These are phyloP conservation scores for Pampusana beccarii DNA, from an alignment of 2,113 vertebrate species.

Conservation along the genomic window DNA sequence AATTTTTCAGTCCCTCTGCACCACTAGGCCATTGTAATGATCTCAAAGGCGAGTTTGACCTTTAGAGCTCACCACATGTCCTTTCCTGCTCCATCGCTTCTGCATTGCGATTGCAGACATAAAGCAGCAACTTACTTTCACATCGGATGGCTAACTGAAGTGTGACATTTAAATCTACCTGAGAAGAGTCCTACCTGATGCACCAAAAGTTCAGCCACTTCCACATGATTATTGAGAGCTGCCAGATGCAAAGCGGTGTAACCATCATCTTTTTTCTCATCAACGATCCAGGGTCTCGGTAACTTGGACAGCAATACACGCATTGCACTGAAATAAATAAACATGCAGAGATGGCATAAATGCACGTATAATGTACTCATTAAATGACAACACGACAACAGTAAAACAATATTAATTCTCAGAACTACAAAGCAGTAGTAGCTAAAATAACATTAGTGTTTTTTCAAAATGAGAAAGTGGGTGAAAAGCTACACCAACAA, in stretches of 20 bases:
- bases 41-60: neutral
- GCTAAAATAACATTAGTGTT: neutral
- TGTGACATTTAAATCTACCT: neutral
- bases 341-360: neutral
- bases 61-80: neutral
- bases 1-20: neutral
- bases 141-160: neutral
- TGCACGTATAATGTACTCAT: neutral
- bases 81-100: neutral
- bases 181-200: constrained; percentile 88
- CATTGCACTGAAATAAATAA: constrained; percentile 90
- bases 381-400: neutral
- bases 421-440: neutral
- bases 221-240: constrained; percentile 98
- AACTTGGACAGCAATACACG: constrained; percentile 95
- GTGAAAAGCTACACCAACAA: neutral
- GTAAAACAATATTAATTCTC: neutral
- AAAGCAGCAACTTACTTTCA: neutral
- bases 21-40: neutral
- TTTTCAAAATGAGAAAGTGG: neutral
- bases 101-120: neutral
- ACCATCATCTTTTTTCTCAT: constrained; percentile 98
- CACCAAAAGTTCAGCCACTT: constrained; percentile 96
- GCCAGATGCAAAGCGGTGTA: constrained; percentile 97
- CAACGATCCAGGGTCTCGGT: constrained; percentile 97